phyloP scores from a whole-genome alignment of 2,797 vertebrate genomes.

The Chaetophractus vellerosus region DNA sequence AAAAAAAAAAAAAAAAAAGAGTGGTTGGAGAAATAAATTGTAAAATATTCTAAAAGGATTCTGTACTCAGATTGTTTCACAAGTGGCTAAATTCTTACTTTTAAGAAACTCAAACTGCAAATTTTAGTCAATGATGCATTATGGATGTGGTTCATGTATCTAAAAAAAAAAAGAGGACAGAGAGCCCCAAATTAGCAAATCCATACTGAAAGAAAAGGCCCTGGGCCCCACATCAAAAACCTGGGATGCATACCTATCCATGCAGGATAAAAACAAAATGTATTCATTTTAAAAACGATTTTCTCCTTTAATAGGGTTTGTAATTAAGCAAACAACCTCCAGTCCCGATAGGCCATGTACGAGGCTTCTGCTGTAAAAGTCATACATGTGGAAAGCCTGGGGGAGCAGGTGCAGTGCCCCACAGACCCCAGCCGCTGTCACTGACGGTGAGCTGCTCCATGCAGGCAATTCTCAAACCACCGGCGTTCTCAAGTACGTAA shows the following conservation, averaged over 20 bases:
- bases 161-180: background rate
- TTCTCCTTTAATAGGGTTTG: background rate
- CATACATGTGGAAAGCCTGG: background rate
- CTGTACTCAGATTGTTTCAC: background rate
- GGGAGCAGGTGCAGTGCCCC: background rate
- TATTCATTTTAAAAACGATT: conserved; percentile 43
- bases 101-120: conserved; percentile 5
- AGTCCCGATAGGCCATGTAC: background rate
- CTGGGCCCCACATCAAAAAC: background rate
- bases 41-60: conserved; percentile 36
- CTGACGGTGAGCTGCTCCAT: fast-evolving
- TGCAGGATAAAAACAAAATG: background rate
- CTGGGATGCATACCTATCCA: background rate
- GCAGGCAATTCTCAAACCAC: background rate
- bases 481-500: background rate
- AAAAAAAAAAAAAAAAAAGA: too few relatives aligned
- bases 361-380: background rate
- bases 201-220: background rate
- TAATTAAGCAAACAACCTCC: background rate
- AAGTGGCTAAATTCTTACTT: background rate
- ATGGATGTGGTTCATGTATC: background rate
- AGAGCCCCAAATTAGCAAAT: background rate
- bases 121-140: background rate
- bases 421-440: background rate
- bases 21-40: conserved; percentile 20